Evolutionary conservation across 1,140 invertebrate species (phyloP).

Genomic region (Bursaphelenchus mucronatus): DNA sequence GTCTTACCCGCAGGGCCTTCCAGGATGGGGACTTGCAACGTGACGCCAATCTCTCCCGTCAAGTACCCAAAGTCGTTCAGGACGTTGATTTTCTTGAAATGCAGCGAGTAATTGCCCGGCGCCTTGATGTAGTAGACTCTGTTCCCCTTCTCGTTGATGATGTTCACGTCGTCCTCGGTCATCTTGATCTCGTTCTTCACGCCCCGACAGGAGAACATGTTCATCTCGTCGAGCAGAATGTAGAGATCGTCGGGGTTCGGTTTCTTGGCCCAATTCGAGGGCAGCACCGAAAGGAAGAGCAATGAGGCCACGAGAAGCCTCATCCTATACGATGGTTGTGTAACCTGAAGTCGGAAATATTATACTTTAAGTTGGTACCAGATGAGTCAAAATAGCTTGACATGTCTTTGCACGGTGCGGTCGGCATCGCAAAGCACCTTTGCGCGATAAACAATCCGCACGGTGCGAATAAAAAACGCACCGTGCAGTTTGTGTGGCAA

Average conservation of each 20-base stretch:
- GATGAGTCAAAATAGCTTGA: too few species aligned
- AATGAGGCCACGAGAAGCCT: too few species aligned
- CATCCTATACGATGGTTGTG: too few species aligned
- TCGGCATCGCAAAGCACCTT: too few species aligned
- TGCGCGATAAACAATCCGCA: too few species aligned
- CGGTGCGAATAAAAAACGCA: too few species aligned
- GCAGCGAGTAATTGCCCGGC: constrained; percentile 56
- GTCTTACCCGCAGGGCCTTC: constrained; percentile 51
- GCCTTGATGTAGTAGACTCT: constrained; percentile 57
- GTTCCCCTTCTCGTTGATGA: constrained; percentile 58
- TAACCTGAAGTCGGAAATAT: too few species aligned
- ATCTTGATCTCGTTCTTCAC: constrained; percentile 60
- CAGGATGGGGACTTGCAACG: constrained; percentile 55
- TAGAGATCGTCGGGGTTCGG: constrained; percentile 45
- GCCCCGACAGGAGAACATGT: constrained; percentile 56
- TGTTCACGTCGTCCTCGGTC: constrained; percentile 56
- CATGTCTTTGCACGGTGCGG: too few species aligned
- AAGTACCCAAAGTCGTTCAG: constrained; percentile 54
- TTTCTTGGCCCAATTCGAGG: neutral
- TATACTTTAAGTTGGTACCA: too few species aligned
- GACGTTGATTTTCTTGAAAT: constrained; percentile 57
- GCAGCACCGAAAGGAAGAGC: too few species aligned
- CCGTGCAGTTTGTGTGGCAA: too few species aligned
- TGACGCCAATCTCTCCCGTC: constrained; percentile 58
- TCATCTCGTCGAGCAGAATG: constrained; percentile 57